phyloP scores from a whole-genome alignment of 2,888 invertebrate species.

The Octonoba sinensis region DNA sequence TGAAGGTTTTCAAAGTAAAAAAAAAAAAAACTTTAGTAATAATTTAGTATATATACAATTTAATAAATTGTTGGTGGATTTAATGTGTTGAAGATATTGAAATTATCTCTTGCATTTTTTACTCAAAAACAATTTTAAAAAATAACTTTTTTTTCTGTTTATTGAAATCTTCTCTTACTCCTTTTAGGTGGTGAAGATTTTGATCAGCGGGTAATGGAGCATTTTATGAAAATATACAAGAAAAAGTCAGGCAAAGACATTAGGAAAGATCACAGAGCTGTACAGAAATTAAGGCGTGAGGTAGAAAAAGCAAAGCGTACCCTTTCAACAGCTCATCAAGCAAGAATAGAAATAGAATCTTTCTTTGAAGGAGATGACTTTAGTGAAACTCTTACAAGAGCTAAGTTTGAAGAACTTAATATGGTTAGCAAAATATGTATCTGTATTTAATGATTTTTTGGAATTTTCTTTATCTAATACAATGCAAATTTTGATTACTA shows the following conservation, averaged over 20 bases:
- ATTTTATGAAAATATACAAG: conserved; percentile 98
- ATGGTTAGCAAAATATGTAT: conserved; percentile 74
- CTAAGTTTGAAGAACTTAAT: conserved; percentile 98
- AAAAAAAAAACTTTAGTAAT: no score
- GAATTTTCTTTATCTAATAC: background rate
- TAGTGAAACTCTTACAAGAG: conserved; percentile 96
- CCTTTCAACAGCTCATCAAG: conserved; percentile 93
- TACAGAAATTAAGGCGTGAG: conserved; percentile 95
- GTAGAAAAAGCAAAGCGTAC: conserved; percentile 98
- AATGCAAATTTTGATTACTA: background rate
- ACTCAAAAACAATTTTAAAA: no score
- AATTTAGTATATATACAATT: no score
- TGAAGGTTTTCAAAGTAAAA: no score
- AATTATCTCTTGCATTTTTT: no score
- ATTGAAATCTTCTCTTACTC: background rate
- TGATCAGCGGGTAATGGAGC: conserved; percentile 97
- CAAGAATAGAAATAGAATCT: conserved; percentile 97
- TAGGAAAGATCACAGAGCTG: conserved; percentile 91
- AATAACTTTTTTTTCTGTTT: no score
- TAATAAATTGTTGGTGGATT: no score
- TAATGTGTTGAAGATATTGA: no score
- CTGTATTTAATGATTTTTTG: background rate
- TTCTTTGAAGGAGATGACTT: conserved; percentile 99
- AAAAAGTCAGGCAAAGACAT: conserved; percentile 99
- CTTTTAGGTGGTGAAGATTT: conserved; percentile 92